Base-by-base conservation (phyloP, 2,797 vertebrate species). In the Xiphorhynchus erythropygius region DNA sequence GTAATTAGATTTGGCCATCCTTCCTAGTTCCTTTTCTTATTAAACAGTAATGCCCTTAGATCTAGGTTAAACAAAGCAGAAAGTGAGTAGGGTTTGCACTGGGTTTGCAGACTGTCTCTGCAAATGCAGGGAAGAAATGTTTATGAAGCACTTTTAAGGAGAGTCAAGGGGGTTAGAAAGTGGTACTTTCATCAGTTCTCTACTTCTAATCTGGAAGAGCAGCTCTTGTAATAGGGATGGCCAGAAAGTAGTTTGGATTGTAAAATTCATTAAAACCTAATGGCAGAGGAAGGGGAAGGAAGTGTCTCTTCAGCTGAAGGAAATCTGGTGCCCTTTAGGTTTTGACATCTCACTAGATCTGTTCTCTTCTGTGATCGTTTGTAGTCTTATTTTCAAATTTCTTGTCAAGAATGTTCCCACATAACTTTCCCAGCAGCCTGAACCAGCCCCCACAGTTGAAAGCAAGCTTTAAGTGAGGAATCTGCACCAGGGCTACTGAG, bases 11-110 rank as follows among this genome's bases (percentile, higher is more conserved):
- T 91, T 78, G 69, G 27, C 52, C 69, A 21, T 89, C 71, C 46
- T 67, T 92, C 92, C 84, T 75, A 64, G 63, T 49, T 86, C 37
- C 60, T 64, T 10, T 50, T 80, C 56, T 84, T 94, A 62, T 62
- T 91, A 86, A 89, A 59, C 23, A 71, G 37, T 35, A 77, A 30
- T 92, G 86, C 47, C 53, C 52, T 94, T 85, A 90, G 80, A 86
- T 84, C 76, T 63, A 89, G 59, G 82, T 94, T 92, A 94, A 95
- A 92, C 64, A 84, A 93, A 94, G 84, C 93, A 92, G 85, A 95
- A 95, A 65, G 71, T 37, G 30, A 60, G 57, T 9, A 78, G 60
- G 81, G 87, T 85, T 75, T 77, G 74, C 30, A 14, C 15, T 41
- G 64, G 76, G 41, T 70, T 60, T 80, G 80, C 27, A 64, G 59